Percentiles rank a stretch among this genome's conserved stretches.
Evolutionary conservation across 2,797 vertebrate genomes (phyloP).

Genomic region (Linurgus olivaceus): DNA sequence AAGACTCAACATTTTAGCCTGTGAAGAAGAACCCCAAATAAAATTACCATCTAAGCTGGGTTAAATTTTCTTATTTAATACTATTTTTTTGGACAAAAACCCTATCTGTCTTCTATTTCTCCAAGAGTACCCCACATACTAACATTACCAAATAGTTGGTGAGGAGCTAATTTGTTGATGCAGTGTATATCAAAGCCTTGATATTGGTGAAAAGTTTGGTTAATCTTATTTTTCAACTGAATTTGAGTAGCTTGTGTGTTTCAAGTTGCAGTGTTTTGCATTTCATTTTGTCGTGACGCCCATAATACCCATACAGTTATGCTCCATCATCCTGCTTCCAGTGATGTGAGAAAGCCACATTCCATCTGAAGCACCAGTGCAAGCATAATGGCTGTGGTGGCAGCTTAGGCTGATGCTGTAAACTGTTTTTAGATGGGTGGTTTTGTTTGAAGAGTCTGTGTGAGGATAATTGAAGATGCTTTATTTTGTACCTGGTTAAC

Average conservation of each 20-base stretch:
- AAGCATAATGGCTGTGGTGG: constrained; percentile 17
- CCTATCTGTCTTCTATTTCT: neutral
- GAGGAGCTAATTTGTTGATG: neutral
- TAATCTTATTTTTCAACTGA: neutral
- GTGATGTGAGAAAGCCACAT: constrained; percentile 60
- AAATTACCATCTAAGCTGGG: neutral
- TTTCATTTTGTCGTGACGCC: constrained; percentile 47
- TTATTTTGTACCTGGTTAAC: constrained; percentile 21
- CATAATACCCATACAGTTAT: constrained; percentile 40
- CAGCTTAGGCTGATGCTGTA: neutral
- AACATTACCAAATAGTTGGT: neutral
- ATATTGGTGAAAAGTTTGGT: neutral
- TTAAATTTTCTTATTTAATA: neutral
- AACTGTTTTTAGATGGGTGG: neutral
- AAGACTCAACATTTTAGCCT: neutral
- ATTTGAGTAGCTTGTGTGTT: constrained; percentile 50
- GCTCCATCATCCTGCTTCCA: constrained; percentile 61
- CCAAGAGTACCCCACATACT: neutral
- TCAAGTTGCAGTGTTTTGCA: constrained; percentile 50
- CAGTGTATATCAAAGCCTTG: neutral
- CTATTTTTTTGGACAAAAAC: neutral
- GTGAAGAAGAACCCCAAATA: neutral
- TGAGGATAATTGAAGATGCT: neutral
- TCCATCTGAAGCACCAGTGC: constrained; percentile 52
- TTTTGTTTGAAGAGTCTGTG: constrained; percentile 25